Evolutionary conservation across 1,140 invertebrate genomes (phyloP), one percentile per base, ranked within the genome.

Genomic region (Cyclina sinensis): DNA sequence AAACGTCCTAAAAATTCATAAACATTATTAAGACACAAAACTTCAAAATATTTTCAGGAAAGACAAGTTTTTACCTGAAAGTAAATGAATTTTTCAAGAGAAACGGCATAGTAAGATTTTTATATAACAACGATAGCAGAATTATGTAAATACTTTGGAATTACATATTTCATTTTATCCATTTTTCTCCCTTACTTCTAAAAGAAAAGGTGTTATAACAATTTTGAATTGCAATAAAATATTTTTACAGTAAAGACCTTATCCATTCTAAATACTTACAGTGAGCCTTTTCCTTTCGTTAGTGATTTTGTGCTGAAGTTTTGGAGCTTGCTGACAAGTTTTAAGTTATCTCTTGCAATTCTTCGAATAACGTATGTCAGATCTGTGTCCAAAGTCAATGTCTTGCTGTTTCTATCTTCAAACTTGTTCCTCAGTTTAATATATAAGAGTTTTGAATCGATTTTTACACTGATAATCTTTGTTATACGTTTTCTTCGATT

Each of bases 231-330:
- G n/a, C n/a, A n/a, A n/a, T n/a, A n/a, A n/a, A n/a, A n/a, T n/a
- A n/a, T n/a, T n/a, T n/a, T n/a, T n/a, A n/a, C n/a, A n/a, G n/a
- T n/a, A n/a, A n/a, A n/a, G n/a, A n/a, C n/a, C n/a, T n/a, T n/a
- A n/a, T n/a, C n/a, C 30, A n/a, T n/a, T n/a, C n/a, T n/a, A n/a
- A n/a, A 43, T 7, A 87, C 85, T 80, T 68, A 87, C 85, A 68
- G 32, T 5, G 85, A 39, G 2, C 21, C 54, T 68, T 37, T 65
- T 68, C 39, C 74, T 43, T 87, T 87, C n/a, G 74, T 87, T 21
- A 79, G 57, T 2, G 74, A 43, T 48, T 87, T 87, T 2, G 27
- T 87, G 62, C 85, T 87, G 18, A 54, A 35, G 37, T 87, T 87
- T 11, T 48, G 79, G n/a, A 87, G 12, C 43, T 87, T 87, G 21